These are phyloP conservation scores for Anastrepha obliqua DNA, from an alignment of 1,140 invertebrate genomes.

Conservation along the genomic window DNA sequence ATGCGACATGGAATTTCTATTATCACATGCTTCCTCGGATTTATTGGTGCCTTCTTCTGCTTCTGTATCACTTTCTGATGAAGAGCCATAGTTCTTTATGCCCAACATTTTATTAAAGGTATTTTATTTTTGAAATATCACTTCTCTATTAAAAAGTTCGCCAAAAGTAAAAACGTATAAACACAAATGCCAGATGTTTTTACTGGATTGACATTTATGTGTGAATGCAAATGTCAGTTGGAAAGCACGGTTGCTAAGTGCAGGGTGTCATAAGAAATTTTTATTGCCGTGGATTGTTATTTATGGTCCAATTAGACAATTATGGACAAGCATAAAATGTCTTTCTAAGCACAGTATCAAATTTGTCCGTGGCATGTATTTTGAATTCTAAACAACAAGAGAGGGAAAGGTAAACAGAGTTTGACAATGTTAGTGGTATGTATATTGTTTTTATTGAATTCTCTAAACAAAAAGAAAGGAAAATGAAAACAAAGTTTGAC, in stretches of 20 bases:
- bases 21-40: background rate
- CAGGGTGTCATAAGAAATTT: too few species aligned
- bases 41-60: conserved; percentile 30
- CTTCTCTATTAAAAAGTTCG: conserved; percentile 63
- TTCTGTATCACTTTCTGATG: conserved; percentile 68
- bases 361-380: too few species aligned
- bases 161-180: conserved; percentile 66
- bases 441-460: too few species aligned
- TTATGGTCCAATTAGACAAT: too few species aligned
- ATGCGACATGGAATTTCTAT: conserved; percentile 75
- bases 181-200: conserved; percentile 65
- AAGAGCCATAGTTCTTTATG: conserved; percentile 68
- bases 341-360: too few species aligned
- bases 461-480: too few species aligned
- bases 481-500: too few species aligned
- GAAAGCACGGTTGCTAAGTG: background rate
- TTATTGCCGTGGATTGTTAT: too few species aligned
- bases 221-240: background rate
- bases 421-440: too few species aligned
- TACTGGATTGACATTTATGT: conserved; percentile 45
- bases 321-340: too few species aligned
- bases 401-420: too few species aligned
- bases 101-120: conserved; percentile 63
- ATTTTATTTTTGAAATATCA: conserved; percentile 61
- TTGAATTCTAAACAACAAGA: too few species aligned